Evolutionary conservation across 2,113 vertebrate genomes (phyloP).

Genomic region (Myrmecobius fasciatus): DNA sequence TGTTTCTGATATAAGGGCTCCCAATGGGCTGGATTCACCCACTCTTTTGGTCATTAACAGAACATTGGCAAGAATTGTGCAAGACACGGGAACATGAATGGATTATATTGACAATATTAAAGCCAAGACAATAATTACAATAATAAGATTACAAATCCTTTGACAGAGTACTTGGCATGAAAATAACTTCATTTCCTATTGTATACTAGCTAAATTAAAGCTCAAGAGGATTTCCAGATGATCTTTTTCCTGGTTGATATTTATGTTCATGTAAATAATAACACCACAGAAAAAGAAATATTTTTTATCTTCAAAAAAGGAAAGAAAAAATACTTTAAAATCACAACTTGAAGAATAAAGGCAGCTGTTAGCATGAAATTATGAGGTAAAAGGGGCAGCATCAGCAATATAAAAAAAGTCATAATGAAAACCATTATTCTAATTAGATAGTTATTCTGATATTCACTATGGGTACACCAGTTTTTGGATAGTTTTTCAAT

Average conservation of each 20-base stretch:
- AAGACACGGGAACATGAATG: background rate
- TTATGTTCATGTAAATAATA: background rate
- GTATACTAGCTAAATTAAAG: background rate
- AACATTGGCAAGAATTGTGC: background rate
- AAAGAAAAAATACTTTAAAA: background rate
- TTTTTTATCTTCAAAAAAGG: background rate
- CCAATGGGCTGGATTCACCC: background rate
- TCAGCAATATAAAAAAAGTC: background rate
- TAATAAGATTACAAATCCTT: background rate
- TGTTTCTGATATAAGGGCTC: background rate
- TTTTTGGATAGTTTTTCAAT: slow-evolving; percentile 20
- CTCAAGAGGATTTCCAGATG: background rate
- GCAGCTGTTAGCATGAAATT: background rate
- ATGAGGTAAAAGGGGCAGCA: background rate
- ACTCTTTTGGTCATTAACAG: background rate
- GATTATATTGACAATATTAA: background rate
- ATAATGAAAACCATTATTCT: background rate
- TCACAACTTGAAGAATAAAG: background rate
- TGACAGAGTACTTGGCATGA: background rate
- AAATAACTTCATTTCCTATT: background rate
- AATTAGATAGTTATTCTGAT: background rate
- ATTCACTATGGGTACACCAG: background rate
- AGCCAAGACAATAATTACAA: background rate
- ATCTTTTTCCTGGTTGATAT: background rate
- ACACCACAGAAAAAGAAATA: background rate